Evolutionary conservation across 2,797 vertebrate genomes (phyloP).

Genomic region (Labeo calbasu): DNA sequence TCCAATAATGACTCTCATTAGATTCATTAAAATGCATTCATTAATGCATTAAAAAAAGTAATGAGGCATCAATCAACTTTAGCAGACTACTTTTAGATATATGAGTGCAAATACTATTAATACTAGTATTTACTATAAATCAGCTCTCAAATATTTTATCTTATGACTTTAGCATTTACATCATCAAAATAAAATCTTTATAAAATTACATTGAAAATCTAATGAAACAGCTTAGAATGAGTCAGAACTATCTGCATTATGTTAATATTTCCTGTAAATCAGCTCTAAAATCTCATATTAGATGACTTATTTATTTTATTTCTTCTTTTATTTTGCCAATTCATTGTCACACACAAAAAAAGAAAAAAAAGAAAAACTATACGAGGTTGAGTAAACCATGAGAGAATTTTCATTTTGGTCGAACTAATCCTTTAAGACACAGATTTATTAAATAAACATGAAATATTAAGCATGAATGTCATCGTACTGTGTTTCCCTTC

Average conservation of each 20-base stretch:
- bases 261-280: background rate
- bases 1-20: background rate
- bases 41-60: background rate
- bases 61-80: background rate
- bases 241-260: background rate
- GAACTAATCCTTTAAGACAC: conserved; percentile 4
- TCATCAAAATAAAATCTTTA: background rate
- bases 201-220: background rate
- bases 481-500: background rate
- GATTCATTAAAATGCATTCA: too few relatives aligned
- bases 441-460: background rate
- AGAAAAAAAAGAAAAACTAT: background rate
- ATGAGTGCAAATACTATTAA: background rate
- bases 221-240: background rate
- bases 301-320: background rate
- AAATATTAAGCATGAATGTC: background rate
- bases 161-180: background rate
- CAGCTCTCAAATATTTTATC: background rate
- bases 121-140: background rate
- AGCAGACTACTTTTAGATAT: background rate
- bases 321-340: background rate
- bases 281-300: background rate
- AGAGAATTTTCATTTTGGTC: background rate
- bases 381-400: background rate
- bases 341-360: background rate